phyloP scores from a whole-genome alignment of 1,140 invertebrate genomes.

The Calliphora vicina region DNA sequence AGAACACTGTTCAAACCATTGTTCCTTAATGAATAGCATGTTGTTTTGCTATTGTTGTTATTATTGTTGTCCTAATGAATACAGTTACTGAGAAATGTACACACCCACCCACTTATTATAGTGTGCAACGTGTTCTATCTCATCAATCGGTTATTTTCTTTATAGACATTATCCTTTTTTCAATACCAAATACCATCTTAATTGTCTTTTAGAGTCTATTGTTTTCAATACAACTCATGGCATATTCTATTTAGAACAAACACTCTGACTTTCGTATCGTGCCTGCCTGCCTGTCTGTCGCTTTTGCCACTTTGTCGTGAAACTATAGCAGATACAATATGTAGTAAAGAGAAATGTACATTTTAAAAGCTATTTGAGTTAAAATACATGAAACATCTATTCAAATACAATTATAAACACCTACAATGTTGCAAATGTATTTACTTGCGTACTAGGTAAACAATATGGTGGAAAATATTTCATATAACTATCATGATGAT shows the following conservation, averaged over 20 bases:
- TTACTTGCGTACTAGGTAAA: no score
- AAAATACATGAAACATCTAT: neutral
- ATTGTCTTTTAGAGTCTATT: conserved; percentile 29
- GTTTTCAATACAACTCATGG: neutral
- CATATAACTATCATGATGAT: no score
- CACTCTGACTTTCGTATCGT: neutral
- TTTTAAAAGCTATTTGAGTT: conserved; percentile 1
- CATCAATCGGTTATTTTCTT: conserved; percentile 21
- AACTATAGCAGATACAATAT: conserved; percentile 17
- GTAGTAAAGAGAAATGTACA: neutral
- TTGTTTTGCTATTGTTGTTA: neutral
- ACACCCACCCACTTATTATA: neutral
- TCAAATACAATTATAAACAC: neutral
- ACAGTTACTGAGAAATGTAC: neutral
- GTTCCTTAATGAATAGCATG: neutral
- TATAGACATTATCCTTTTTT: conserved; percentile 23
- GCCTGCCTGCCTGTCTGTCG: neutral
- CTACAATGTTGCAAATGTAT: neutral
- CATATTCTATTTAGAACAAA: neutral
- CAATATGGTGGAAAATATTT: no score
- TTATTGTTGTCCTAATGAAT: neutral
- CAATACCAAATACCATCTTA: conserved; percentile 20
- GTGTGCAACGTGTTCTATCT: conserved; percentile 18
- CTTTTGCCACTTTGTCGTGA: neutral
- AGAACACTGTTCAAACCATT: neutral